Evolutionary conservation across 2,888 invertebrate species (phyloP).

Genomic region (Drosophila nr. perissopoda): DNA sequence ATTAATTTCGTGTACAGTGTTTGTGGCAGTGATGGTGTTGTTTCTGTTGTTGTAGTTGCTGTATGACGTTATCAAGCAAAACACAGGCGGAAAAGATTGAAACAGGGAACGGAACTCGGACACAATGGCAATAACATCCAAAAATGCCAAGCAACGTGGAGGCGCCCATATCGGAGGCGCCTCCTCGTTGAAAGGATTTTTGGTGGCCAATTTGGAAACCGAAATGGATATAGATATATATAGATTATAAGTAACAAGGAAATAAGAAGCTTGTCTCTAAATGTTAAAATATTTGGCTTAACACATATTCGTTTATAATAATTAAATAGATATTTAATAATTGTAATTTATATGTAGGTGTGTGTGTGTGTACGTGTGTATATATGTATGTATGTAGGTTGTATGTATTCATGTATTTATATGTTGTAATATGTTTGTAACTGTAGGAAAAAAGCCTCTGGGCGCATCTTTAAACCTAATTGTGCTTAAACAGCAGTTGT

Average conservation of each 20-base stretch:
- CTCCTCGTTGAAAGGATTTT: constrained; percentile 18
- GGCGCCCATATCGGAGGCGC: neutral
- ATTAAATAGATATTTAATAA: constrained; percentile 66
- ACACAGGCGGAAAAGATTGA: constrained; percentile 9
- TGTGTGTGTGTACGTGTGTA: constrained; percentile 41
- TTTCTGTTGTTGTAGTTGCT: constrained; percentile 24
- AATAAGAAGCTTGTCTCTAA: constrained; percentile 53
- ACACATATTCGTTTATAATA: constrained; percentile 71
- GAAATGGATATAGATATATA: constrained; percentile 5
- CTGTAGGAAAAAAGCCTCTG: constrained; percentile 75
- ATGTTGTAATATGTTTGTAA: constrained; percentile 46
- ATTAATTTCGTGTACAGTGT: constrained; percentile 35
- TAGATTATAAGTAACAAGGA: constrained; percentile 18
- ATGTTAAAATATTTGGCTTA: constrained; percentile 74
- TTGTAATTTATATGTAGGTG: constrained; percentile 52
- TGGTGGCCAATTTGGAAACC: constrained; percentile 18
- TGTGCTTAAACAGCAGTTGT: constrained; percentile 69
- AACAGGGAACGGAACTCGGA: constrained; percentile 21
- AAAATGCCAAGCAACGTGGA: constrained; percentile 20
- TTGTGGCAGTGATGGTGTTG: constrained; percentile 53
- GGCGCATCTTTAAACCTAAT: constrained; percentile 78
- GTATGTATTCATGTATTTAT: constrained; percentile 49
- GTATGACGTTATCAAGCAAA: constrained; percentile 30
- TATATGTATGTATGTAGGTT: constrained; percentile 37
- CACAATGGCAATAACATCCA: constrained; percentile 25